Percentiles rank a stretch among this genome's conserved stretches.
Conservation (phyloP, 1,140 invertebrate genomes). For the Mya arenaria region DNA sequence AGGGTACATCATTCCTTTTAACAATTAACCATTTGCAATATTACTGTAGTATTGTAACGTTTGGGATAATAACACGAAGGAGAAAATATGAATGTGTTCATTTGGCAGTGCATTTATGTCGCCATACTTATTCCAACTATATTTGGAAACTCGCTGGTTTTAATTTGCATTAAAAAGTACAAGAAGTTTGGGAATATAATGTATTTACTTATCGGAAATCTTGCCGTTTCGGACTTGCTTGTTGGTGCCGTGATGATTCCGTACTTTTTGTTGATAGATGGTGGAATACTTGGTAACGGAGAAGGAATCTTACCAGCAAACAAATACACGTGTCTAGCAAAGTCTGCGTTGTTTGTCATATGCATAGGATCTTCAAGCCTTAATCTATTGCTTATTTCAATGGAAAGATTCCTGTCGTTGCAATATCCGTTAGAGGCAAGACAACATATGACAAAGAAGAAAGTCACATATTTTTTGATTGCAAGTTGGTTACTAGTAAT, state of each 20-base stretch:
- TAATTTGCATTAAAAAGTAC: too few species aligned
- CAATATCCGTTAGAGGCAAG: not conserved
- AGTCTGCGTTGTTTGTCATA: not conserved
- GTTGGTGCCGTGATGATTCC: slow-evolving; percentile 6
- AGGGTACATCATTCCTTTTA: too few species aligned
- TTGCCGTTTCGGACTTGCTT: slow-evolving; percentile 2
- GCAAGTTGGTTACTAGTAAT: not conserved
- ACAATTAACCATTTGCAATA: too few species aligned
- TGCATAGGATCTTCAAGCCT: not conserved
- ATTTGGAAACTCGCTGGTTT: not conserved
- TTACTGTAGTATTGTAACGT: too few species aligned
- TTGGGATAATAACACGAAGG: not conserved
- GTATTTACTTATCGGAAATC: not conserved
- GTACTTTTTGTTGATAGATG: not conserved
- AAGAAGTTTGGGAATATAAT: too few species aligned
- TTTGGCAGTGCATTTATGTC: not conserved
- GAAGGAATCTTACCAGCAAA: not conserved
- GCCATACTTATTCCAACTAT: not conserved
- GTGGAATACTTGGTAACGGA: not conserved
- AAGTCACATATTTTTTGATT: not conserved
- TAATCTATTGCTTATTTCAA: not conserved
- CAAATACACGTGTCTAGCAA: slow-evolving; percentile 19
- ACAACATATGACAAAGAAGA: not conserved
- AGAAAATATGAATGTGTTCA: not conserved
- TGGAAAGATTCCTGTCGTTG: not conserved